Conservation (phyloP, 1,140 invertebrate species). For the Copidosoma floridanum region DNA sequence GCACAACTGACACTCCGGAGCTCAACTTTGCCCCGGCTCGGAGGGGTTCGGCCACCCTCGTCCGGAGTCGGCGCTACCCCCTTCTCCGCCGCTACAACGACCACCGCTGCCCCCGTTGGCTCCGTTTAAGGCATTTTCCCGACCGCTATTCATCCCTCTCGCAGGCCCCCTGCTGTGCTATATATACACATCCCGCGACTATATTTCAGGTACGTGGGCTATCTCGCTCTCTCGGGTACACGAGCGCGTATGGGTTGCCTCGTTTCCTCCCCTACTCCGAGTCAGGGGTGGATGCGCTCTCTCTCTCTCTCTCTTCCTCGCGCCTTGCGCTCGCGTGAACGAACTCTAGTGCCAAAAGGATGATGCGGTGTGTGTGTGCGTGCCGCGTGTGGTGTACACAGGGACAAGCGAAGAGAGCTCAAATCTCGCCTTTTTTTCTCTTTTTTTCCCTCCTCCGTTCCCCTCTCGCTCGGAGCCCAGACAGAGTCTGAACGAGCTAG, state of each 20-base stretch:
- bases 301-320: background rate
- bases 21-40: conserved; percentile 35
- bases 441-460: conserved; percentile 8
- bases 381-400: no score
- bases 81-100: background rate
- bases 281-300: background rate
- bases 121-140: conserved; percentile 41
- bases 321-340: background rate
- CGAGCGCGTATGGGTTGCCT: background rate
- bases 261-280: background rate
- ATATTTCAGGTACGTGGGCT: background rate
- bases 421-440: conserved; percentile 18
- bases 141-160: conserved; percentile 42
- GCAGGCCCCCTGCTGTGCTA: conserved; percentile 18
- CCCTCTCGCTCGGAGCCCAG: no score
- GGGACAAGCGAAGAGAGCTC: conserved; percentile 11
- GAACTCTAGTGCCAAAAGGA: no score
- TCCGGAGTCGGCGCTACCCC: conserved; percentile 25
- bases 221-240: background rate
- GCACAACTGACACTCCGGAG: conserved; percentile 42
- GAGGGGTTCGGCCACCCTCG: conserved; percentile 36
- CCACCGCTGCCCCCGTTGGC: background rate
- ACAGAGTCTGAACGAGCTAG: no score
- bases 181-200: no score
- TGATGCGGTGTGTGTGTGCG: background rate